phyloP scores from a whole-genome alignment of 2,113 vertebrate species.

The Lucifuga dentata region DNA sequence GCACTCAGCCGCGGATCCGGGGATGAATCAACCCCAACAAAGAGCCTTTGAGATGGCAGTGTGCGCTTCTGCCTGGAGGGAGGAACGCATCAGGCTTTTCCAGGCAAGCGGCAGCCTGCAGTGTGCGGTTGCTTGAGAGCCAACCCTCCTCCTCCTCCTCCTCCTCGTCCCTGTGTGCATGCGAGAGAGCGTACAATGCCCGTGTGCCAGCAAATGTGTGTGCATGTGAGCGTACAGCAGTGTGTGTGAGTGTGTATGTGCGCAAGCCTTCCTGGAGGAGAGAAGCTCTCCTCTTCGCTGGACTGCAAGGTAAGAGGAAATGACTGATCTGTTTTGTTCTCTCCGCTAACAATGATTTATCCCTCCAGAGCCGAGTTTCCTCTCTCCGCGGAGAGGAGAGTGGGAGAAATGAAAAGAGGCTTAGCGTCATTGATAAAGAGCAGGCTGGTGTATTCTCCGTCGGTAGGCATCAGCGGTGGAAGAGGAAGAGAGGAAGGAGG shows the following conservation, averaged over 20 bases:
- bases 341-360: constrained; percentile 52
- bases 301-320: constrained; percentile 81
- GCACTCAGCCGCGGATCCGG: constrained; percentile 66
- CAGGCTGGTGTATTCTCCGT: constrained; percentile 48
- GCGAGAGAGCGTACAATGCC: constrained; percentile 44
- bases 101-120: constrained; percentile 86
- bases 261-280: constrained; percentile 75
- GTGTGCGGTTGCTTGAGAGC: constrained; percentile 77
- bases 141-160: constrained; percentile 52
- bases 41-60: constrained; percentile 82
- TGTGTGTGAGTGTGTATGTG: constrained; percentile 68
- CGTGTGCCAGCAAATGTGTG: constrained; percentile 49
- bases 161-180: constrained; percentile 52
- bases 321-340: constrained; percentile 29
- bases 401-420: constrained; percentile 51
- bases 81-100: constrained; percentile 83
- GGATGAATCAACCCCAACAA: constrained; percentile 80
- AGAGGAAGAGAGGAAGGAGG: constrained; percentile 49
- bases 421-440: constrained; percentile 80
- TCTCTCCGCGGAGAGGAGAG: constrained; percentile 36
- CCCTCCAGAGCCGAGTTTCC: constrained; percentile 39
- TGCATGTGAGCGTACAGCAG: constrained; percentile 58
- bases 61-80: constrained; percentile 81
- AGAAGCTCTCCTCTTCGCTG: constrained; percentile 77
- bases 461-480: constrained; percentile 56